A percentile compares a stretch with the other conserved stretches of the same genome.
phyloP scores from a whole-genome alignment of 2,797 vertebrate genomes.

The Simalia tracyae region DNA sequence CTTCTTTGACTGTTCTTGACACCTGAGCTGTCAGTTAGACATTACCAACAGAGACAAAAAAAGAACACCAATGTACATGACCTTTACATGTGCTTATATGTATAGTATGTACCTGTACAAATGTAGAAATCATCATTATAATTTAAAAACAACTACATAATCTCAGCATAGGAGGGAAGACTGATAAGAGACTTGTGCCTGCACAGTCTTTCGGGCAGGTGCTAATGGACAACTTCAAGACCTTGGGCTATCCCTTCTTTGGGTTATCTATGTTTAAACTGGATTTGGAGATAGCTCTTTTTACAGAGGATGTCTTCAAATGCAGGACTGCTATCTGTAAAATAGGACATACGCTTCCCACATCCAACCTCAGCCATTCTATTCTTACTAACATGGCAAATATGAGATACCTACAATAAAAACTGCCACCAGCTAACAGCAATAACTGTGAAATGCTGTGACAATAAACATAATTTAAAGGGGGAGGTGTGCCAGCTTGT shows the following conservation, averaged over 20 bases:
- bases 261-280: not conserved
- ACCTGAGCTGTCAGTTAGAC: not conserved
- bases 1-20: constrained; percentile 4
- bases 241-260: not conserved
- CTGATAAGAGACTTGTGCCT: not conserved
- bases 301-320: not conserved
- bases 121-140: not conserved
- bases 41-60: not conserved
- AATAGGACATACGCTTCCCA: not conserved
- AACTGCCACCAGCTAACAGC: not conserved
- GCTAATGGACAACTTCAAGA: not conserved
- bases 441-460: not conserved
- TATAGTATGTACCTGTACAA: not conserved
- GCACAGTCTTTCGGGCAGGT: not conserved
- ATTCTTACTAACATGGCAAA: not conserved
- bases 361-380: not conserved
- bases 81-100: not conserved
- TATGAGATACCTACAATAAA: constrained; percentile 8
- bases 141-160: not conserved
- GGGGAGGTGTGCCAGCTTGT: not conserved
- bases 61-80: not conserved
- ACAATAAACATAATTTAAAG: not conserved
- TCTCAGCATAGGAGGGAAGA: not conserved
- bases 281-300: not conserved
- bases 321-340: not conserved